These are phyloP conservation scores for Diabrotica virgifera DNA, from an alignment of 1,140 invertebrate species.

Conservation along the genomic window DNA sequence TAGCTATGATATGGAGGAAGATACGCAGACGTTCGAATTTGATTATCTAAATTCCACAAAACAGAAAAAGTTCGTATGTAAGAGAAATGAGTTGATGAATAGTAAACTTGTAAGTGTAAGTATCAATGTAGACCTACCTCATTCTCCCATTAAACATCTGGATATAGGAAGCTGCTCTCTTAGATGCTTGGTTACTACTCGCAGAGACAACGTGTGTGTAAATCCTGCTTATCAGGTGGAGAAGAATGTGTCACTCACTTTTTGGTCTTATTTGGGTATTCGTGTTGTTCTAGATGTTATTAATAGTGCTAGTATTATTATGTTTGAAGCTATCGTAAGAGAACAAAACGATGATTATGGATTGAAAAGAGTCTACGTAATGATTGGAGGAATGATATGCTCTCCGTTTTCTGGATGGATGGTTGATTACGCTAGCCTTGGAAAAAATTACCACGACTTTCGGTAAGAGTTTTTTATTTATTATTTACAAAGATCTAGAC, in stretches of 20 bases:
- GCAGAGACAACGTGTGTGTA: slow-evolving; percentile 58
- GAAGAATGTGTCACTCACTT: slow-evolving; percentile 64
- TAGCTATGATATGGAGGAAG: slow-evolving; percentile 38
- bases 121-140: slow-evolving; percentile 43
- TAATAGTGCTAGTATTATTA: slow-evolving; percentile 72
- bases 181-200: slow-evolving; percentile 57
- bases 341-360: slow-evolving; percentile 79
- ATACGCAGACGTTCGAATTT: slow-evolving; percentile 29
- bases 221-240: slow-evolving; percentile 59
- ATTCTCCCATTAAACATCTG: slow-evolving; percentile 30
- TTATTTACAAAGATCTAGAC: too few relatives aligned
- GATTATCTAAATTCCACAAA: slow-evolving; percentile 22
- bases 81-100: slow-evolving; percentile 18
- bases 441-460: slow-evolving; percentile 67
- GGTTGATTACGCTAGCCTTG: slow-evolving; percentile 64
- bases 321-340: slow-evolving; percentile 78
- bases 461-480: slow-evolving; percentile 59
- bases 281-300: slow-evolving; percentile 71
- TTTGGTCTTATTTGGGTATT: slow-evolving; percentile 73
- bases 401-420: slow-evolving; percentile 72
- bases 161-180: slow-evolving; percentile 42
- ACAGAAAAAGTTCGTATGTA: slow-evolving; percentile 19
- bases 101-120: slow-evolving; percentile 40
- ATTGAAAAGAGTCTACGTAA: slow-evolving; percentile 74
- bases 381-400: slow-evolving; percentile 75